A percentile compares a stretch with the other conserved stretches of the same genome.
Evolutionary conservation across 2,797 vertebrate genomes (phyloP).

Genomic region (Austrolebias charrua): DNA sequence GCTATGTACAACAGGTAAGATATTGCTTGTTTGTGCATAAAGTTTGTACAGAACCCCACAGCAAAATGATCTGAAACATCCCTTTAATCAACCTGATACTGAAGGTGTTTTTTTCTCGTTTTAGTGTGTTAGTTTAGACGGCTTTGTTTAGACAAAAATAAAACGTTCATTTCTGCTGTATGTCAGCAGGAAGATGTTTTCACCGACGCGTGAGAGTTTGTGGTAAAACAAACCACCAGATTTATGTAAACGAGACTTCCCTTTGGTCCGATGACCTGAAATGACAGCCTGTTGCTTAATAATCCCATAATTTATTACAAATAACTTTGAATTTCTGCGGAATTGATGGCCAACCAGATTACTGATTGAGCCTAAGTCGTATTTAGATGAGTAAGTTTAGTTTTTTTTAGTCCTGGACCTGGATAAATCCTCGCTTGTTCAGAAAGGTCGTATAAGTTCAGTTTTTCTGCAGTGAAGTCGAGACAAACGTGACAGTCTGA

Average conservation of each 20-base stretch:
- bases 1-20: too few species aligned
- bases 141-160: too few species aligned
- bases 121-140: too few species aligned
- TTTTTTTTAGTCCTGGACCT: not conserved
- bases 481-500: not conserved
- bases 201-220: conserved; percentile 6
- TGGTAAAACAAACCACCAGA: conserved; percentile 40
- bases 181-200: not conserved
- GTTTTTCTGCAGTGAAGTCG: not conserved
- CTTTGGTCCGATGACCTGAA: not conserved
- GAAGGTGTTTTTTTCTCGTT: too few species aligned
- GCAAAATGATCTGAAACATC: too few species aligned
- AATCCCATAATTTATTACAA: not conserved
- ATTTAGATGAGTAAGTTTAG: not conserved
- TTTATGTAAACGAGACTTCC: conserved; percentile 42
- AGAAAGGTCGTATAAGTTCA: not conserved
- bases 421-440: not conserved
- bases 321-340: not conserved
- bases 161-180: too few species aligned
- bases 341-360: not conserved
- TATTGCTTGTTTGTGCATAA: too few species aligned
- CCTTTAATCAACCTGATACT: too few species aligned
- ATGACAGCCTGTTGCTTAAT: not conserved
- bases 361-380: not conserved
- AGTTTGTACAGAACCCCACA: too few species aligned